Percentiles rank a stretch among this genome's conserved stretches.
These are phyloP conservation scores for Watsonalla cultraria DNA, from an alignment of 2,888 invertebrate genomes.

Conservation along the genomic window DNA sequence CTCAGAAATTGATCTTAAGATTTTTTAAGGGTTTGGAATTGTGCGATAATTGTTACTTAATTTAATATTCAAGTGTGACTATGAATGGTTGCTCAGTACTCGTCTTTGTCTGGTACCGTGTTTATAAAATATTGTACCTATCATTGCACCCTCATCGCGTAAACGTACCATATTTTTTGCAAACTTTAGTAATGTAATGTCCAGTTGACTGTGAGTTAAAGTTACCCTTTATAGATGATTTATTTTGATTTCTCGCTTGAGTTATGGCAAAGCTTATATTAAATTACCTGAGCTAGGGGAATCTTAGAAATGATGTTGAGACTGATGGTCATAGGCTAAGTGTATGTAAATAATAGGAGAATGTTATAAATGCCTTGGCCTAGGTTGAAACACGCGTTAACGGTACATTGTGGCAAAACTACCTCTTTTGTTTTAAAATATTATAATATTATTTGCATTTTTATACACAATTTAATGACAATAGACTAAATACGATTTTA, in stretches of 20 bases:
- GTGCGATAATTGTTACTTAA: constrained; percentile 77
- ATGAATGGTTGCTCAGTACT: constrained; percentile 67
- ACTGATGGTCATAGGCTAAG: constrained; percentile 76
- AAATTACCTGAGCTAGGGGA: constrained; percentile 62
- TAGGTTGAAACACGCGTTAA: constrained; percentile 67
- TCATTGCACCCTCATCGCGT: constrained; percentile 47
- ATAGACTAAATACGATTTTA: constrained; percentile 51
- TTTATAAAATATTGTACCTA: constrained; percentile 60
- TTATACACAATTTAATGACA: constrained; percentile 30
- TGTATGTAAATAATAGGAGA: constrained; percentile 77
- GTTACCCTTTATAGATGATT: constrained; percentile 69
- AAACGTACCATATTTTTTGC: constrained; percentile 51
- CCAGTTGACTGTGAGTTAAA: constrained; percentile 70
- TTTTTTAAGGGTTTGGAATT: constrained; percentile 68
- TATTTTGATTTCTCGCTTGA: constrained; percentile 64
- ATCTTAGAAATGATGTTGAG: constrained; percentile 70
- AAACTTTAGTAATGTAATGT: constrained; percentile 46
- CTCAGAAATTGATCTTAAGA: constrained; percentile 77
- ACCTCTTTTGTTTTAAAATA: constrained; percentile 42
- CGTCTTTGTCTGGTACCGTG: constrained; percentile 57
- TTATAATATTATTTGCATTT: constrained; percentile 21
- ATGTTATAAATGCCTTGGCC: constrained; percentile 74
- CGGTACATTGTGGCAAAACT: constrained; percentile 68
- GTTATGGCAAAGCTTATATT: constrained; percentile 60
- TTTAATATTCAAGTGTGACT: constrained; percentile 67